These are phyloP conservation scores for Pogonocichla stellata DNA, from an alignment of 2,113 vertebrate genomes.

Conservation along the genomic window DNA sequence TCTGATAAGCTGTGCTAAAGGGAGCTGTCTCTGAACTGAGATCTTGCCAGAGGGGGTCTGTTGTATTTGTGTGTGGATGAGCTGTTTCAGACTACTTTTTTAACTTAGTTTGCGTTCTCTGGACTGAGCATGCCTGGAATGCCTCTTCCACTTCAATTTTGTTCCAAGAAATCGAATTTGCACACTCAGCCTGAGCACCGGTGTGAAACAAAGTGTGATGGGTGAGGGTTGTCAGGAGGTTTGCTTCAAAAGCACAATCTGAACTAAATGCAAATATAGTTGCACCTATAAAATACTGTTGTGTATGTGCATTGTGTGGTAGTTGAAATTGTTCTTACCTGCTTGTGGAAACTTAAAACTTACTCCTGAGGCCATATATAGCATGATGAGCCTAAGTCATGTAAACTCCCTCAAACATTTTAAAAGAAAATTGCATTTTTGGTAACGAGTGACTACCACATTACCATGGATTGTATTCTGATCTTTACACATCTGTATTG, in stretches of 20 bases:
- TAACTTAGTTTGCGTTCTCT: neutral
- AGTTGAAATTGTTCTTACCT: neutral
- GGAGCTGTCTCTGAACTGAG: neutral
- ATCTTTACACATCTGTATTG: neutral
- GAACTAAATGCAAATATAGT: neutral
- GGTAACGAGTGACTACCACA: neutral
- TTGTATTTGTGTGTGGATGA: neutral
- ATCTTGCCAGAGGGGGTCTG: neutral
- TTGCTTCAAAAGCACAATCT: neutral
- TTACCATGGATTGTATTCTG: neutral
- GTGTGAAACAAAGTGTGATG: neutral
- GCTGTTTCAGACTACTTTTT: neutral
- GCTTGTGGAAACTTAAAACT: neutral
- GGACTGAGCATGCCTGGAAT: neutral
- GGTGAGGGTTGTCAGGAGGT: neutral
- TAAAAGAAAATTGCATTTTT: neutral
- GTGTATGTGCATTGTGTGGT: neutral
- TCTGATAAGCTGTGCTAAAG: neutral
- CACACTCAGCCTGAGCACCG: neutral
- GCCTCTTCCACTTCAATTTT: neutral
- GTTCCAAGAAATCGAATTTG: neutral
- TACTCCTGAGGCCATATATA: neutral
- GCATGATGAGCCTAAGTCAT: neutral
- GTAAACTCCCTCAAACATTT: neutral
- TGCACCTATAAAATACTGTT: neutral